Conservation (phyloP, 2,888 invertebrate species). For the Ceriagrion tenellum region DNA sequence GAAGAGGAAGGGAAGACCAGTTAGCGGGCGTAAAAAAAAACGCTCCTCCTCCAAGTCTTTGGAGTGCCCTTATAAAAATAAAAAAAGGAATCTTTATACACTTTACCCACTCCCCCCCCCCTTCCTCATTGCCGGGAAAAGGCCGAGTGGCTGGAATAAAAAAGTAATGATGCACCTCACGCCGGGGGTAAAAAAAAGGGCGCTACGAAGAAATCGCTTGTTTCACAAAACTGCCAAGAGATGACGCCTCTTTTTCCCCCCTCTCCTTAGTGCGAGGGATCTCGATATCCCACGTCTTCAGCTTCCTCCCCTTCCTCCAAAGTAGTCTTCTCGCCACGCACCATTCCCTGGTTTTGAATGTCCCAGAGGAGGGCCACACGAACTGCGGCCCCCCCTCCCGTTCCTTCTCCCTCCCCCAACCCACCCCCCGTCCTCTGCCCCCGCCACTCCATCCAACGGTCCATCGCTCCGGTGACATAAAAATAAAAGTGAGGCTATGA, state of each 20-base stretch:
- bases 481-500: background rate
- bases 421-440: background rate
- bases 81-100: conserved; percentile 35
- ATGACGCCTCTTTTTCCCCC: background rate
- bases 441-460: background rate
- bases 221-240: conserved; percentile 32
- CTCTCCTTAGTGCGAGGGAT: background rate
- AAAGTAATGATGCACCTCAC: background rate
- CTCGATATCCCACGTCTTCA: background rate
- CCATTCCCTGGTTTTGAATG: conserved; percentile 51
- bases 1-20: background rate
- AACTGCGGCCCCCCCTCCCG: background rate
- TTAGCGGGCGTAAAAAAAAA: conserved; percentile 16
- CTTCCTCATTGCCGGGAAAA: conserved; percentile 13
- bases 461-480: background rate
- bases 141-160: background rate
- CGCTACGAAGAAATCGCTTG: conserved; percentile 35
- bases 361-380: background rate
- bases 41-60: background rate
- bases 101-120: conserved; percentile 26
- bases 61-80: conserved; percentile 41
- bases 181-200: background rate
- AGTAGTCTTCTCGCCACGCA: background rate
- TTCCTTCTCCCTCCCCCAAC: background rate
- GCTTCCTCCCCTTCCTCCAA: background rate